phyloP scores from a whole-genome alignment of 2,888 invertebrate genomes.

The Kuschelorhynchus macadamiae region DNA sequence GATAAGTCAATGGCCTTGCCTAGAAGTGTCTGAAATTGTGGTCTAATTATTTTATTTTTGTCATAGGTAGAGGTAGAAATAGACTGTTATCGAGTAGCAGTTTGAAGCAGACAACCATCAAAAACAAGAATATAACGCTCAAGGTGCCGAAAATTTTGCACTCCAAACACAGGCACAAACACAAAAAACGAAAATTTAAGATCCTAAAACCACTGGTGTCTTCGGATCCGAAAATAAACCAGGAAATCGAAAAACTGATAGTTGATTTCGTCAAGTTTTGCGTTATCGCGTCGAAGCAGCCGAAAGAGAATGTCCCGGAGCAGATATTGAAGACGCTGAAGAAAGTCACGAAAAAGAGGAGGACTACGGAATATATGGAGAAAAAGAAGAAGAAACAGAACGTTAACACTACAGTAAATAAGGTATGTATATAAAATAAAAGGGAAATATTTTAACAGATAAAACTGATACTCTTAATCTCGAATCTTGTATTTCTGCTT shows the following conservation, averaged over 20 bases:
- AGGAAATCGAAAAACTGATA: slow-evolving; percentile 74
- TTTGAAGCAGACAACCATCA: slow-evolving; percentile 34
- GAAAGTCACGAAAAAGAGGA: slow-evolving; percentile 79
- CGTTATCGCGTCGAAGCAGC: slow-evolving; percentile 55
- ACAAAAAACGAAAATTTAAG: slow-evolving; percentile 74
- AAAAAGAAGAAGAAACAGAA: slow-evolving; percentile 68
- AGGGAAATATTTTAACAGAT: too few species aligned
- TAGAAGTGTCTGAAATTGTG: too few species aligned
- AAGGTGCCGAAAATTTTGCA: slow-evolving; percentile 68
- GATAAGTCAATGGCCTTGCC: too few species aligned
- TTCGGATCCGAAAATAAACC: slow-evolving; percentile 70
- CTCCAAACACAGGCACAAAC: slow-evolving; percentile 67
- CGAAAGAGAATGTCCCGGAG: slow-evolving; percentile 65
- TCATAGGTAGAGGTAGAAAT: slow-evolving; percentile 53
- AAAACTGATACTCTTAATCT: too few species aligned
- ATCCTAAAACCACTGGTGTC: slow-evolving; percentile 65
- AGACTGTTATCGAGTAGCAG: slow-evolving; percentile 48
- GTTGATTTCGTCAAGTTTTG: slow-evolving; percentile 71
- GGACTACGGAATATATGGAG: slow-evolving; percentile 75
- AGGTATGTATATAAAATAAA: too few species aligned
- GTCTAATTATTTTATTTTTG: neutral
- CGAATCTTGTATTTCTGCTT: too few species aligned
- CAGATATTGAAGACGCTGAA: slow-evolving; percentile 71
- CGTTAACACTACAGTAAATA: slow-evolving; percentile 69
- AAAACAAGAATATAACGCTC: slow-evolving; percentile 62